Conservation (phyloP, 2,113 vertebrate species). For the Oreotrochilus melanogaster region DNA sequence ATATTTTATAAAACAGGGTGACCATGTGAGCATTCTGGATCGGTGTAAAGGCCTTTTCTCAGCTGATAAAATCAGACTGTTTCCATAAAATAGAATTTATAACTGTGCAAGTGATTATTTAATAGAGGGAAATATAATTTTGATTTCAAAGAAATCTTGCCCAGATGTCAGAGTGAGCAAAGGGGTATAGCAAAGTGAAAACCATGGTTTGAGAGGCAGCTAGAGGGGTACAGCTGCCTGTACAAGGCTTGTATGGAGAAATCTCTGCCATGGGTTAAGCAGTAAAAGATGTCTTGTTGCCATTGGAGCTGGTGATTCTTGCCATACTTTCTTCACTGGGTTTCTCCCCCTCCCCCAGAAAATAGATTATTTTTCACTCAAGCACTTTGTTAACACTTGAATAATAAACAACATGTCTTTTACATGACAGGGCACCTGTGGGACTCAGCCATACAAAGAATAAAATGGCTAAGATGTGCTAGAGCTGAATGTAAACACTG, state of each 20-base stretch:
- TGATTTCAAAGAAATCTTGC: not conserved
- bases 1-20: not conserved
- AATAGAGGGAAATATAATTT: not conserved
- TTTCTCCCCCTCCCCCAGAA: not conserved
- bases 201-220: not conserved
- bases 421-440: not conserved
- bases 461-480: not conserved
- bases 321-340: not conserved
- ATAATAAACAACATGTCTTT: constrained; percentile 16
- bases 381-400: constrained; percentile 40
- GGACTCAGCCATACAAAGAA: not conserved
- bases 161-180: not conserved
- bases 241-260: fast-evolving
- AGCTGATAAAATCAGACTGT: not conserved
- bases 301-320: not conserved
- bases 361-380: not conserved
- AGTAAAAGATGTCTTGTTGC: not conserved
- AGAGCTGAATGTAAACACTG: not conserved
- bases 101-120: not conserved
- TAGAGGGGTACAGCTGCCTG: not conserved
- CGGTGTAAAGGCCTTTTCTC: not conserved
- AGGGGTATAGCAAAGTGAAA: not conserved
- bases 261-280: not conserved
- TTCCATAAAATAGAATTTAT: not conserved
- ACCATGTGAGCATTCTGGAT: not conserved